Percentiles rank a stretch among this genome's conserved stretches.
Conservation (phyloP, 2,888 invertebrate genomes). For the Agrilus cyanescens region DNA sequence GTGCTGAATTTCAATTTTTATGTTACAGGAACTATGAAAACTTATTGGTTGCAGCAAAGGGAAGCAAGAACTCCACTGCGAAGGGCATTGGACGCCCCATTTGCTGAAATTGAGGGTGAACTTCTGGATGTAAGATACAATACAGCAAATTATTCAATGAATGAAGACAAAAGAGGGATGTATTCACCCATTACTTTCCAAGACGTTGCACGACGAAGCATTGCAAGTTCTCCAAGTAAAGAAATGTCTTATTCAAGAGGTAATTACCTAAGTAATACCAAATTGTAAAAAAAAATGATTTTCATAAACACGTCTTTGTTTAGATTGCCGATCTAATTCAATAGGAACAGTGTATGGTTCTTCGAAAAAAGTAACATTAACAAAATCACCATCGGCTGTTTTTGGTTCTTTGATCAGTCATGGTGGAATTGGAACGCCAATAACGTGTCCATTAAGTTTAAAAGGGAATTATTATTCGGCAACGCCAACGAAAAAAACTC, state of each 20-base stretch:
- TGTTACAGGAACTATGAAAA: constrained; percentile 66
- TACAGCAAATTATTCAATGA: constrained; percentile 28
- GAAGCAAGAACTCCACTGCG: constrained; percentile 48
- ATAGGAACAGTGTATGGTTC: constrained; percentile 44
- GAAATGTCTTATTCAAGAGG: constrained; percentile 32
- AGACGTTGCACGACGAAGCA: constrained; percentile 68
- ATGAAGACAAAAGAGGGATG: constrained; percentile 49
- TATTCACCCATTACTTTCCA: constrained; percentile 80
- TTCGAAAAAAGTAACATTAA: constrained; percentile 24
- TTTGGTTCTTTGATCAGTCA: constrained; percentile 45
- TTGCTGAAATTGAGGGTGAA: constrained; percentile 12
- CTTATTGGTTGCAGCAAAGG: constrained; percentile 73
- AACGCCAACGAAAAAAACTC: constrained; percentile 9
- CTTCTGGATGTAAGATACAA: constrained; percentile 15
- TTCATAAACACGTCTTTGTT: constrained; percentile 7
- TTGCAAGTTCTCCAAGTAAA: constrained; percentile 62
- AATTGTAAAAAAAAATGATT: background rate
- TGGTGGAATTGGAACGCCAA: constrained; percentile 26
- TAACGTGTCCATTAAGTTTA: no score
- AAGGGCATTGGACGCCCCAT: constrained; percentile 22
- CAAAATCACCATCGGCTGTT: constrained; percentile 38
- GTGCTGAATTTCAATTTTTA: background rate
- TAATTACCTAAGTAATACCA: constrained; percentile 6
- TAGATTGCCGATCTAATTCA: constrained; percentile 61
- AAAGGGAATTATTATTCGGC: background rate